Evolutionary conservation across 2,888 invertebrate species (phyloP).

Genomic region (Drosophila aldrichi): DNA sequence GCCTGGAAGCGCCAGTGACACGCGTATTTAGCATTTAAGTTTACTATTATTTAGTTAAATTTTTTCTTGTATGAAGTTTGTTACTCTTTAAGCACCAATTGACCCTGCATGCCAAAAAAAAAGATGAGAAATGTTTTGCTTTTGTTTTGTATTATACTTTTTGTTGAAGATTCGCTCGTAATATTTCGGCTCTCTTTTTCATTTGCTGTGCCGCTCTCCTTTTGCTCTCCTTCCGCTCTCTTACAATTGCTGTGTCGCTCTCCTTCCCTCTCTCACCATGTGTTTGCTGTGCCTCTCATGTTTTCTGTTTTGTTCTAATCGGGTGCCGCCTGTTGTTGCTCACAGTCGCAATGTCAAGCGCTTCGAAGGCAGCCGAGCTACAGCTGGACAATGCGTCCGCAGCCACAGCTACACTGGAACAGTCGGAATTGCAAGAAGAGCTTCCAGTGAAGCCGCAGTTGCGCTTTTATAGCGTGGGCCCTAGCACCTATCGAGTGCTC

Average conservation of each 20-base stretch:
- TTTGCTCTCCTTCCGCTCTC: neutral
- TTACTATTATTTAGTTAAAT: constrained; percentile 8
- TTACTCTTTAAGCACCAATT: constrained; percentile 43
- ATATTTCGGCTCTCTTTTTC: too few species aligned
- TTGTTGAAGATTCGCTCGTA: constrained; percentile 29
- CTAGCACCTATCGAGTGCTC: constrained; percentile 75
- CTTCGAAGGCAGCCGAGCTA: constrained; percentile 66
- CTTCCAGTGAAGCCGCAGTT: constrained; percentile 68
- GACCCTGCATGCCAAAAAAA: constrained; percentile 44
- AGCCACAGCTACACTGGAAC: constrained; percentile 37
- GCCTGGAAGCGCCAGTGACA: constrained; percentile 71
- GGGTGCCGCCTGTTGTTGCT: neutral
- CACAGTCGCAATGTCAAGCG: constrained; percentile 68
- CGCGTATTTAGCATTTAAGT: constrained; percentile 17
- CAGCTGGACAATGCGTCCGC: constrained; percentile 50
- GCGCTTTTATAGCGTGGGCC: constrained; percentile 82
- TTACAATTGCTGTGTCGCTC: neutral
- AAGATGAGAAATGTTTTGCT: constrained; percentile 1
- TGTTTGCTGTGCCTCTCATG: neutral
- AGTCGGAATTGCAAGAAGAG: constrained; percentile 47
- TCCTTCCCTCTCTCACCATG: neutral
- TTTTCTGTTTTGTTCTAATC: constrained; percentile 12
- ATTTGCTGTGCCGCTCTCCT: too few species aligned
- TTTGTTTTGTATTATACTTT: constrained; percentile 13
- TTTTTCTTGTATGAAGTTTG: neutral